Base-by-base conservation (phyloP, 1,140 invertebrate species). In the Oreohelix idahoensis region DNA sequence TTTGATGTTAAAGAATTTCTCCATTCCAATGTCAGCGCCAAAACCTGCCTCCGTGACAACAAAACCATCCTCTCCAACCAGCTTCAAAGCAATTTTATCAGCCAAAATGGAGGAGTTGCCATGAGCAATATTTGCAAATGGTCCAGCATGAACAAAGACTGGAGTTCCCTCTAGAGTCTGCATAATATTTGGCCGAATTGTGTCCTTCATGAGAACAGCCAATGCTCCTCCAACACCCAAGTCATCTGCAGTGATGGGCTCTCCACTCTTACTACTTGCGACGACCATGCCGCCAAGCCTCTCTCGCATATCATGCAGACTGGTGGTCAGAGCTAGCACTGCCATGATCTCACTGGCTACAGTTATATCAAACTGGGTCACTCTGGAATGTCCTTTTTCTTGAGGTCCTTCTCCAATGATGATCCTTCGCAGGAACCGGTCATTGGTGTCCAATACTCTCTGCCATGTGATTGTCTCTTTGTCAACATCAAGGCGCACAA, bases 321-420 rank as follows among this genome's bases (percentile, higher is more conserved):
- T 90, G 20, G 93, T 93, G 38, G 94, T 94, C 66, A 95, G 88
- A 13, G 95, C 94, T 39, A 95, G 89, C 75, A 99, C 96, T 0
- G 98, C 98, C 99, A 99, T 99, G 75, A 99, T 96, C 94, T 99
- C 99, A 92, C 97, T 98, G 5, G 97, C 97, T 35, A 99, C 98
- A 20, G 97, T 95, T 84, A 99, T 99, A 85, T 96, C 95, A 93
- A 98, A 99, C 86, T 94, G 93, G 49, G 93, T 94, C n/a, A n/a
- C n/a, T n/a, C n/a, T n/a, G n/a, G n/a, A n/a, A n/a, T n/a, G n/a
- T n/a, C n/a, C n/a, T n/a, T n/a, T n/a, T n/a, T n/a, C n/a, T n/a
- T n/a, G n/a, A n/a, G n/a, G n/a, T n/a, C n/a, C n/a, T n/a, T n/a
- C n/a, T n/a, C n/a, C n/a, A n/a, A n/a, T n/a, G n/a, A n/a, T n/a